Conservation (phyloP, 2,888 invertebrate genomes). For the Patella ulyssiponensis region DNA sequence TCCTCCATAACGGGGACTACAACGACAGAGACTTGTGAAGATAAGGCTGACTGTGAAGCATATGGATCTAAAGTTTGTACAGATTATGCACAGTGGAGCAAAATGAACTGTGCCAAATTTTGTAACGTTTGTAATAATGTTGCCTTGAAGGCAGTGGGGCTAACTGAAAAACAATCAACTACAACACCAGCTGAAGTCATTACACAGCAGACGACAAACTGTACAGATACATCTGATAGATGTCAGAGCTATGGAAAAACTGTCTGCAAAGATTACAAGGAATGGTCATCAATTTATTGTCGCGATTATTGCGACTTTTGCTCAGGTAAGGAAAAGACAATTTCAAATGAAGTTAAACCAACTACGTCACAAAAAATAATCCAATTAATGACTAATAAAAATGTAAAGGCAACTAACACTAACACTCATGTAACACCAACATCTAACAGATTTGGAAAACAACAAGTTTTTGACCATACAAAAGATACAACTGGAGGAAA, state of each 20-base stretch:
- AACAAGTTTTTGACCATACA: no score
- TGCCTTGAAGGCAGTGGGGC: constrained; percentile 6
- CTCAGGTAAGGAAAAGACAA: constrained; percentile 28
- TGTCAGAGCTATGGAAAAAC: constrained; percentile 43
- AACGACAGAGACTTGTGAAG: constrained; percentile 12
- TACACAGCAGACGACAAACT: constrained; percentile 10
- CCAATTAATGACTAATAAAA: no score
- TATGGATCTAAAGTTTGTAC: constrained; percentile 48
- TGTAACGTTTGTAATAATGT: constrained; percentile 49
- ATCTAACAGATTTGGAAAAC: no score
- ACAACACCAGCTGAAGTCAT: constrained; percentile 14
- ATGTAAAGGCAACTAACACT: no score
- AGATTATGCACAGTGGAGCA: constrained; percentile 47
- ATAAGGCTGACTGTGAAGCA: constrained; percentile 39
- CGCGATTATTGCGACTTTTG: constrained; percentile 46
- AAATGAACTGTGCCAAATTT: constrained; percentile 43
- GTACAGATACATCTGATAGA: constrained; percentile 29
- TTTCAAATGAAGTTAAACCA: no score
- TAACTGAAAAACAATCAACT: not conserved
- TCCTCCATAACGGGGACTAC: not conserved
- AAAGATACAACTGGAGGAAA: no score
- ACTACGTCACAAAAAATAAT: no score
- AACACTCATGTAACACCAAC: no score
- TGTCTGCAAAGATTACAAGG: constrained; percentile 42
- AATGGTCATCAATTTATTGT: constrained; percentile 46